phyloP scores from a whole-genome alignment of 1,140 invertebrate species.

The Camponotus vicinus region DNA sequence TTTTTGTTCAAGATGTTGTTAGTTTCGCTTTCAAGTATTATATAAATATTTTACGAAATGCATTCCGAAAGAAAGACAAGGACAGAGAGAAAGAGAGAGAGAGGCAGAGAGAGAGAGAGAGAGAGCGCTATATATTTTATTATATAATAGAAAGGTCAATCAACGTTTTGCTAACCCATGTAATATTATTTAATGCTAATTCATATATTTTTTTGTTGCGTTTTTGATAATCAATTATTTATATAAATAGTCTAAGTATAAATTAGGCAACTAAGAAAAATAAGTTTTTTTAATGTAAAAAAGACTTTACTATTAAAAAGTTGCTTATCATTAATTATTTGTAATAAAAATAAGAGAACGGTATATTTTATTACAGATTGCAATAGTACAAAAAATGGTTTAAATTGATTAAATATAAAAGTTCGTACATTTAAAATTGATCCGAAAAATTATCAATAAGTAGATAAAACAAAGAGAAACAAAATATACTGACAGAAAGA shows the following conservation, averaged over 20 bases:
- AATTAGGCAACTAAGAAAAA: background rate
- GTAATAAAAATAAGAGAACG: background rate
- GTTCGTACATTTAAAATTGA: constrained; percentile 13
- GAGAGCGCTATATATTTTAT: background rate
- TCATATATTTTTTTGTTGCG: background rate
- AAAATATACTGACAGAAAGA: background rate
- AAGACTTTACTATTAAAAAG: background rate
- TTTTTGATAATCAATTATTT: background rate
- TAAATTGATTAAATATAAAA: background rate
- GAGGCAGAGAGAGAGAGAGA: too few species aligned
- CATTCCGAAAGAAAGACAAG: background rate
- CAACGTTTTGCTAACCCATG: background rate
- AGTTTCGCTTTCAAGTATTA: background rate
- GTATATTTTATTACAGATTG: background rate
- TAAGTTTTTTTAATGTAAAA: background rate
- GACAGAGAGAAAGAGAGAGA: too few species aligned
- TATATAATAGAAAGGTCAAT: background rate
- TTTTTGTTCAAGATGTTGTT: background rate
- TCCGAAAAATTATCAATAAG: background rate
- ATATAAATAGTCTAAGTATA: background rate
- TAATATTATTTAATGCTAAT: background rate
- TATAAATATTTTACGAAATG: background rate
- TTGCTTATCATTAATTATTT: background rate
- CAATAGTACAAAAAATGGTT: background rate
- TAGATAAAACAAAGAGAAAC: constrained; percentile 39